Conservation (phyloP, 2,888 invertebrate species). For the Caenorhabditis sp. region DNA sequence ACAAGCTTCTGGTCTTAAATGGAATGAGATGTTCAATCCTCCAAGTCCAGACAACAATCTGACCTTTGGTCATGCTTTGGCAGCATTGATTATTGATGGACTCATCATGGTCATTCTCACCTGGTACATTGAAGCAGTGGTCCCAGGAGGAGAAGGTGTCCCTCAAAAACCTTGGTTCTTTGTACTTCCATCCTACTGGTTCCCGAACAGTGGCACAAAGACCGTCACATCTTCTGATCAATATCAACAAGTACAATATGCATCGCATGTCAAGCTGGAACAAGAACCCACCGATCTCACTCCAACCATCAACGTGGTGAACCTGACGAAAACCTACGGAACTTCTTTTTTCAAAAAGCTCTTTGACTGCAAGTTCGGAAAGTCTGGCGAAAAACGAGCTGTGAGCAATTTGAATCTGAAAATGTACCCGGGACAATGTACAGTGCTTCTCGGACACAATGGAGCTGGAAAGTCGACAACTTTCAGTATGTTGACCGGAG, state of each 20-base stretch:
- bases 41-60: conserved; percentile 75
- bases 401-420: conserved; percentile 88
- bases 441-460: conserved; percentile 89
- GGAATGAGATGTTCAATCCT: conserved; percentile 70
- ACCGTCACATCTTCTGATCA: conserved; percentile 32
- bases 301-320: conserved; percentile 73
- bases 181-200: conserved; percentile 79
- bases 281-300: conserved; percentile 51
- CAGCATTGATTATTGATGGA: conserved; percentile 76
- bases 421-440: conserved; percentile 89
- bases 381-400: conserved; percentile 84
- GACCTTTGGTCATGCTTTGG: conserved; percentile 74
- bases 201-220: conserved; percentile 67
- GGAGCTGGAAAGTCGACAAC: conserved; percentile 95
- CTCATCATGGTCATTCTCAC: conserved; percentile 89
- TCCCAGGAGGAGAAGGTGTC: conserved; percentile 90
- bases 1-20: conserved; percentile 76
- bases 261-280: conserved; percentile 52
- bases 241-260: conserved; percentile 20
- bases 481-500: conserved; percentile 92
- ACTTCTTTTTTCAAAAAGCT: conserved; percentile 78
- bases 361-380: conserved; percentile 79
- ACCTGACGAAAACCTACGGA: conserved; percentile 77
- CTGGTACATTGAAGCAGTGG: conserved; percentile 91
- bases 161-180: conserved; percentile 90